Base-by-base conservation (phyloP, 2,113 vertebrate genomes). In the Lethenteron reissneri region DNA sequence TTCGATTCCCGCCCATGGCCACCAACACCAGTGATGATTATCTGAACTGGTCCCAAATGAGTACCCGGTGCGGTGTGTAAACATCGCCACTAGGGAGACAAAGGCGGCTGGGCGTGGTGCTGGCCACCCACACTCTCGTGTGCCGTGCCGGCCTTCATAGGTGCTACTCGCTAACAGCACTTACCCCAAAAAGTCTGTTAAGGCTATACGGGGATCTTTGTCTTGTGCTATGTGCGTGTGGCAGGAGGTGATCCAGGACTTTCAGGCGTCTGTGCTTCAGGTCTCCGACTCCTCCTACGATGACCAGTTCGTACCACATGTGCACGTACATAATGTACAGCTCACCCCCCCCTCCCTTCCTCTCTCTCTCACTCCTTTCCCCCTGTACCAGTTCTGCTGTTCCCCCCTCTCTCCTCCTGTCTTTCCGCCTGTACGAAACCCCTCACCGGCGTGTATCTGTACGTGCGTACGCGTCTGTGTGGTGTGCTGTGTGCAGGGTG, bases 231-330 rank as follows among this genome's bases (percentile, higher is more conserved):
- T 2, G 84, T 85, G 76, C 78, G 84, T 71, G 12, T 10, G 10
- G 56, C 77, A 85, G 83, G 83, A 84, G 74, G 83, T 85, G 72
- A 83, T 85, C 70, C 84, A 85, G 73, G 84, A 85, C 74, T 84
- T 85, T 74, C 83, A 84, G 75, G 83, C 83, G 1, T 84, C 83
- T 0, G 83, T 85, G 41, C 75, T 85, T 8, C 84, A 85, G 73
- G 84, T 85, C 11, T 84, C 84, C 0, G 84, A 85, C 74, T 85
- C 82, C 15, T 82, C 84, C 2, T 85, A 85, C 0, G 84, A 85
- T 10, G 84, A 85, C 56, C 84, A 85, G 84, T 85, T 75, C 84
- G 83, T 77, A 56, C 13, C 71, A 12, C 57, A 11, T 9, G 21
- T 21, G 17, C 17, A 68, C 9, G 64, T 68, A 17, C 41, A 41